Conservation (phyloP, 2,888 invertebrate species). For the Tuta absoluta region DNA sequence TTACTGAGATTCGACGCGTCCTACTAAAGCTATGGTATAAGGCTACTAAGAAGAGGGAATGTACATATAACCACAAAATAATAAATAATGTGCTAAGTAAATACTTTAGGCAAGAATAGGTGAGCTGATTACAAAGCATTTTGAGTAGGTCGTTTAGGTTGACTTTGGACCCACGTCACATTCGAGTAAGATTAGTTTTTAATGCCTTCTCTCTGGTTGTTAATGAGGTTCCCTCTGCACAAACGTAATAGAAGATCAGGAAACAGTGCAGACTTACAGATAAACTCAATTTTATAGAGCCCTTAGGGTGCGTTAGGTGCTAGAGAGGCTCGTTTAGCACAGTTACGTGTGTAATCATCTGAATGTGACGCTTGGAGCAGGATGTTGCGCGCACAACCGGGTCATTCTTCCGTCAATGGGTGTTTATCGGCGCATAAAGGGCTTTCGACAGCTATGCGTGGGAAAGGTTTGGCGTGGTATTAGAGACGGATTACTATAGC, state of each 20-base stretch:
- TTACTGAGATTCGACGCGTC: no score
- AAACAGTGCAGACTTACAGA: background rate
- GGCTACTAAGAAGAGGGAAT: no score
- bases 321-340: background rate
- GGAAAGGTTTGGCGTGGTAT: background rate
- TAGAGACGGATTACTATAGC: background rate
- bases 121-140: no score
- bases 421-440: constrained; percentile 9
- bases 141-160: no score
- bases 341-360: constrained; percentile 5
- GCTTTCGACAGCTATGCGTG: constrained; percentile 10
- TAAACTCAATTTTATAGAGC: constrained; percentile 7
- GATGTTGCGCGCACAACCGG: constrained; percentile 11
- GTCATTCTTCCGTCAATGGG: constrained; percentile 16
- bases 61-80: no score
- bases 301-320: constrained; percentile 3
- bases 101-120: no score
- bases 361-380: constrained; percentile 14
- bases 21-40: no score
- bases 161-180: no score
- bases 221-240: no score
- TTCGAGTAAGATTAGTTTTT: no score
- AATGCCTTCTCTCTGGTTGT: no score
- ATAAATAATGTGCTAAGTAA: no score
- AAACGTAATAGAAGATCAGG: constrained; percentile 4